These are phyloP conservation scores for Montipora efflorescens DNA, from an alignment of 64 coral and sea anemone genomes.

Conservation along the genomic window DNA sequence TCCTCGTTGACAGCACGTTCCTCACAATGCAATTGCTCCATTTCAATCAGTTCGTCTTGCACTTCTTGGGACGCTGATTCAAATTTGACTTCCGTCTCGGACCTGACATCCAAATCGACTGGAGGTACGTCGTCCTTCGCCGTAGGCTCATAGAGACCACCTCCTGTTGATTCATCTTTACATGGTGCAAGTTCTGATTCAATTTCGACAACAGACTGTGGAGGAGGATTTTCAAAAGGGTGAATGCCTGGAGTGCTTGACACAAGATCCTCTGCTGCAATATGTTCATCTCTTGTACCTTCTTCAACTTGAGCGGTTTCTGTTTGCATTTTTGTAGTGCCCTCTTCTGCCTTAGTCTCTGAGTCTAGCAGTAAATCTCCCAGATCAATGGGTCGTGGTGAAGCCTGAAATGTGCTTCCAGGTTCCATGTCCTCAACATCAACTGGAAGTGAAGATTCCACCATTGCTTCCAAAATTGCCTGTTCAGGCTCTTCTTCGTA, in stretches of 20 bases:
- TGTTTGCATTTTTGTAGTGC: too few relatives aligned
- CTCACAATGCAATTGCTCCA: not conserved
- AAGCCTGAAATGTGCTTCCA: not conserved
- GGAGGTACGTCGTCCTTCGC: not conserved
- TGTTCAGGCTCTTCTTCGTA: not conserved
- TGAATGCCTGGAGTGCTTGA: not conserved
- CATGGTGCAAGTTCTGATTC: not conserved
- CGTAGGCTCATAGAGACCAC: not conserved
- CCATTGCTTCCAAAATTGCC: not conserved
- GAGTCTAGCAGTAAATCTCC: slow-evolving; percentile 32
- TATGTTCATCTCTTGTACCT: not conserved
- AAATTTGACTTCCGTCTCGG: not conserved
- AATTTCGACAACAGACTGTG: not conserved
- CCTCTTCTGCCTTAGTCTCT: not conserved
- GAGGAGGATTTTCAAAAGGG: not conserved
- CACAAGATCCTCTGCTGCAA: not conserved
- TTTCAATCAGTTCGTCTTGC: not conserved
- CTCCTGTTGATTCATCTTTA: not conserved
- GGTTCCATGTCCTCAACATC: not conserved
- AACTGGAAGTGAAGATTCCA: not conserved
- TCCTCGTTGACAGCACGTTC: not conserved
- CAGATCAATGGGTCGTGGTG: slow-evolving; percentile 10
- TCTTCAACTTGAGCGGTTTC: not conserved
- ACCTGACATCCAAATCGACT: not conserved
- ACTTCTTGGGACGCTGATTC: not conserved